phyloP scores from a whole-genome alignment of 1,140 invertebrate genomes.

The Aphelenchoides besseyi region DNA sequence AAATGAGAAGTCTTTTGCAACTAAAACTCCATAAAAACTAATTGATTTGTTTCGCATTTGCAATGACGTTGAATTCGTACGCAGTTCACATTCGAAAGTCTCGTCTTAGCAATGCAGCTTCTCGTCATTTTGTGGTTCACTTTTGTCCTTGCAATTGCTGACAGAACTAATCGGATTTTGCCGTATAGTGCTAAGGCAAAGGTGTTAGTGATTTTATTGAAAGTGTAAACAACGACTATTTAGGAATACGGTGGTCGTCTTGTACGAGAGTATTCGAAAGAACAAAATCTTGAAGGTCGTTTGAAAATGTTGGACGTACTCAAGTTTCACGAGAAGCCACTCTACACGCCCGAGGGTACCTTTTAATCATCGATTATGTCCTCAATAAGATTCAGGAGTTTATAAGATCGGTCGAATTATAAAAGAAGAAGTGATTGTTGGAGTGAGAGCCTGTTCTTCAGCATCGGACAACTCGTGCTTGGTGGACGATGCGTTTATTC shows the following conservation, averaged over 20 bases:
- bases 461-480: not conserved
- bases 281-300: not conserved
- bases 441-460: not conserved
- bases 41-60: not conserved
- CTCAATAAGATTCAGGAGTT: no score
- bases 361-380: no score
- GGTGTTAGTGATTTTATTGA: conserved; percentile 7
- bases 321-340: not conserved
- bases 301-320: not conserved
- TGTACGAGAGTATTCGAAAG: not conserved
- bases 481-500: not conserved
- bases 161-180: no score
- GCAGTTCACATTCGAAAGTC: no score
- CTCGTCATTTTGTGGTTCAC: no score
- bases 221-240: no score
- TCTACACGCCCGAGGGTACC: conserved; percentile 8
- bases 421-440: not conserved
- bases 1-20: no score
- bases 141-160: no score
- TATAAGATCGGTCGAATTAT: not conserved
- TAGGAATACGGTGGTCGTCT: not conserved
- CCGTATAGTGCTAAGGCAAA: no score
- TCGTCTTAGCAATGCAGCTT: no score
- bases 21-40: not conserved
- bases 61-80: no score